Percentiles rank a stretch among this genome's conserved stretches.
Conservation (phyloP, 2,797 vertebrate genomes). For the Sebastes jordani region DNA sequence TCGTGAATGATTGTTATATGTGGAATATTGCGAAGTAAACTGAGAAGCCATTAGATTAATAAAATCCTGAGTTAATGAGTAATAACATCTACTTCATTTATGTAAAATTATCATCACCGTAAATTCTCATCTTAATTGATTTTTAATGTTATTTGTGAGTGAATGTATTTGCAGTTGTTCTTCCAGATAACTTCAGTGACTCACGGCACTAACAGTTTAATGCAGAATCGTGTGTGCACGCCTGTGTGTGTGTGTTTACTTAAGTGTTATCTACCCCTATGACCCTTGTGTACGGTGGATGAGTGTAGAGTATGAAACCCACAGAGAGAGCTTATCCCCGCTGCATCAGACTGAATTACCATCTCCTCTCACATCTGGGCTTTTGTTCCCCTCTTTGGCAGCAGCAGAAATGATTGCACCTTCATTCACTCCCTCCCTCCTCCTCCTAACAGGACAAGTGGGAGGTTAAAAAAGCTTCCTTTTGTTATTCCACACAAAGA, state of each 20-base stretch:
- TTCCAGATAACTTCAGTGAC: background rate
- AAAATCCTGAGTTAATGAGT: too few species aligned
- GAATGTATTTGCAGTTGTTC: background rate
- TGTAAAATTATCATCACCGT: background rate
- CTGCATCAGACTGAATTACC: constrained; percentile 89
- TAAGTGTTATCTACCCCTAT: constrained; percentile 72
- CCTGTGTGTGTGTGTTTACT: constrained; percentile 50
- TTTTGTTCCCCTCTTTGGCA: constrained; percentile 86
- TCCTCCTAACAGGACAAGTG: constrained; percentile 68
- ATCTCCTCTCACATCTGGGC: constrained; percentile 88
- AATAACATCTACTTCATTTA: background rate
- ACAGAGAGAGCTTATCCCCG: constrained; percentile 87
- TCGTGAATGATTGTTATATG: background rate
- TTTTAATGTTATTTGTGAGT: background rate
- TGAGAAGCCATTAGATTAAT: background rate
- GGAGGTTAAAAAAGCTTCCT: constrained; percentile 82
- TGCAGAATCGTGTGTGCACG: background rate
- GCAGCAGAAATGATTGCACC: constrained; percentile 87
- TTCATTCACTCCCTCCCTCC: constrained; percentile 76
- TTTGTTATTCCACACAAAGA: constrained; percentile 88
- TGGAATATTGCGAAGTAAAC: background rate
- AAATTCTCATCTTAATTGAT: background rate
- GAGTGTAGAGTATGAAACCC: constrained; percentile 86
- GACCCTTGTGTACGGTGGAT: constrained; percentile 71
- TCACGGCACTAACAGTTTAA: background rate